phyloP scores from a whole-genome alignment of 1,140 invertebrate genomes.

The Samia ricini region DNA sequence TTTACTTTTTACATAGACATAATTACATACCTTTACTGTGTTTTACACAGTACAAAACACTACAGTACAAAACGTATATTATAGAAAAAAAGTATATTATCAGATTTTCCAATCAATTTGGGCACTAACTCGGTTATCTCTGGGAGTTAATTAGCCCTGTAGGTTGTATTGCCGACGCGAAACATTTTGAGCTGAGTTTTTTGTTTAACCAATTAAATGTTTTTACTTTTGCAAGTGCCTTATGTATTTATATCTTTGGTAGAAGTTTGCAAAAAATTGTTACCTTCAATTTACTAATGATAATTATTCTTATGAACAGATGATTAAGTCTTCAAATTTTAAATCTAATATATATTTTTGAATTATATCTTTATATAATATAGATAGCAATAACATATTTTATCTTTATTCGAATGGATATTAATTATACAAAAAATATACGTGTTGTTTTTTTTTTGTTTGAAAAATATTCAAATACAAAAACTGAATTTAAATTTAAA shows the following conservation, averaged over 20 bases:
- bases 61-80: not conserved
- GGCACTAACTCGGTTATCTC: not conserved
- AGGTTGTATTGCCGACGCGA: conserved; percentile 11
- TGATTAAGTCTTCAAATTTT: no score
- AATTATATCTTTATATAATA: no score
- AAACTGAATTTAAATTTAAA: no score
- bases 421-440: no score
- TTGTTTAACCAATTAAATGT: conserved; percentile 47
- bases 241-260: not conserved
- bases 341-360: no score
- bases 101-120: not conserved
- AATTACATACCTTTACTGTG: no score
- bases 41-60: no score
- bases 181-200: conserved; percentile 31
- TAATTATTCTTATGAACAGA: no score
- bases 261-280: not conserved
- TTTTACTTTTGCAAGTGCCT: conserved; percentile 40
- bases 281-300: not conserved
- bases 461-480: no score
- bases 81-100: not conserved
- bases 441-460: no score
- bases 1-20: not conserved
- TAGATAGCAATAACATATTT: no score
- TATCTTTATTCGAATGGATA: no score
- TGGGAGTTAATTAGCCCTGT: conserved; percentile 12